Percentiles rank a stretch among this genome's conserved stretches.
These are phyloP conservation scores for Callionymus lyra DNA, from an alignment of 2,113 vertebrate species.

Conservation along the genomic window DNA sequence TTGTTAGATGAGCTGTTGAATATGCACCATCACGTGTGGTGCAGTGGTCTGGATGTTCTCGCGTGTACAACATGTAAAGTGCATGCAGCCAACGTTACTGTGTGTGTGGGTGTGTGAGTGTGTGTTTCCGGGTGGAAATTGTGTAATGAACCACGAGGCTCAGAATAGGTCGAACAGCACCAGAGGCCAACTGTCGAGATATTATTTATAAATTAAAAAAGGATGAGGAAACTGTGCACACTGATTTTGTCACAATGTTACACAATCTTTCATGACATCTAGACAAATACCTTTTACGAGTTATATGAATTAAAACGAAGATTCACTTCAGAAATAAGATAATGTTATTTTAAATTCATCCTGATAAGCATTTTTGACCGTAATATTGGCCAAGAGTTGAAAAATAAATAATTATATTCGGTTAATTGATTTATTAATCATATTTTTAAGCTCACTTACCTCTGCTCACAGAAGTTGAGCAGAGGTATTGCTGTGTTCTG, in stretches of 20 bases:
- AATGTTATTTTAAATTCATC: too few relatives aligned
- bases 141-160: conserved; percentile 36
- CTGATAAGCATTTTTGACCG: too few relatives aligned
- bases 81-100: too few relatives aligned
- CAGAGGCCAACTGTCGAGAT: conserved; percentile 45
- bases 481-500: too few relatives aligned
- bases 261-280: not conserved
- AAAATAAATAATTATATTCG: too few relatives aligned
- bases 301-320: too few relatives aligned
- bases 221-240: conserved; percentile 18
- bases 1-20: conserved; percentile 27
- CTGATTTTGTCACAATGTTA: conserved; percentile 1
- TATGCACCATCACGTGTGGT: conserved; percentile 23
- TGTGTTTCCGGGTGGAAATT: conserved; percentile 26
- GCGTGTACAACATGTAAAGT: conserved; percentile 13
- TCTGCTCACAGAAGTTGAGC: too few relatives aligned
- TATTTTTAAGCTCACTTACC: too few relatives aligned
- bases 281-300: too few relatives aligned
- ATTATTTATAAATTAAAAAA: conserved; percentile 35
- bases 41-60: conserved; percentile 32
- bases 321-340: too few relatives aligned
- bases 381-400: too few relatives aligned
- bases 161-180: conserved; percentile 47
- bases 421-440: too few relatives aligned
- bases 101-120: conserved; percentile 10